Evolutionary conservation across 2,113 vertebrate species (phyloP).

Genomic region (Ciconia maguari): DNA sequence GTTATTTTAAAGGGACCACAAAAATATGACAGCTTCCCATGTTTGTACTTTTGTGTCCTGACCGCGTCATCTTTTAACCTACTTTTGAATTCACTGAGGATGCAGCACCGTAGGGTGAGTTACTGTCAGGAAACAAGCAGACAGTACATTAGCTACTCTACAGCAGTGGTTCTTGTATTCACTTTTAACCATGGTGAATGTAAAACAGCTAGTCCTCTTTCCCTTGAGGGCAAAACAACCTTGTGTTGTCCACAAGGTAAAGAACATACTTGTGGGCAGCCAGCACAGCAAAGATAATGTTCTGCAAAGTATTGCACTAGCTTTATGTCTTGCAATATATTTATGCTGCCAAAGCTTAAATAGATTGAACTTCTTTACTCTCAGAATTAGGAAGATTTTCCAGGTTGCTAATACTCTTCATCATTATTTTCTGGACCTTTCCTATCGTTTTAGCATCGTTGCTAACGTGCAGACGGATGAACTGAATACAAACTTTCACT

Average conservation of each 20-base stretch:
- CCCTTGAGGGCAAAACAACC: background rate
- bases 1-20: background rate
- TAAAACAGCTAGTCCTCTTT: background rate
- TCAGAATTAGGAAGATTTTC: background rate
- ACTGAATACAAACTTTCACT: background rate
- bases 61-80: background rate
- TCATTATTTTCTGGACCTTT: background rate
- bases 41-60: background rate
- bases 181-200: background rate
- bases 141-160: background rate
- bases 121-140: background rate
- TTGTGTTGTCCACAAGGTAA: background rate
- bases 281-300: background rate
- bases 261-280: background rate
- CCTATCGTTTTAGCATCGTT: background rate
- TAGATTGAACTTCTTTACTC: background rate
- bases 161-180: background rate
- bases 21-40: background rate
- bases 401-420: background rate
- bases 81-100: background rate
- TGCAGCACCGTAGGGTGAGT: accelerated
- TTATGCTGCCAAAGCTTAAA: background rate
- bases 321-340: background rate
- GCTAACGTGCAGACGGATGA: background rate
- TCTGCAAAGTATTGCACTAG: background rate